A percentile compares a stretch with the other conserved stretches of the same genome.
These are phyloP conservation scores for Andinoacara biseriatus DNA, from an alignment of 2,113 vertebrate genomes.

Conservation along the genomic window DNA sequence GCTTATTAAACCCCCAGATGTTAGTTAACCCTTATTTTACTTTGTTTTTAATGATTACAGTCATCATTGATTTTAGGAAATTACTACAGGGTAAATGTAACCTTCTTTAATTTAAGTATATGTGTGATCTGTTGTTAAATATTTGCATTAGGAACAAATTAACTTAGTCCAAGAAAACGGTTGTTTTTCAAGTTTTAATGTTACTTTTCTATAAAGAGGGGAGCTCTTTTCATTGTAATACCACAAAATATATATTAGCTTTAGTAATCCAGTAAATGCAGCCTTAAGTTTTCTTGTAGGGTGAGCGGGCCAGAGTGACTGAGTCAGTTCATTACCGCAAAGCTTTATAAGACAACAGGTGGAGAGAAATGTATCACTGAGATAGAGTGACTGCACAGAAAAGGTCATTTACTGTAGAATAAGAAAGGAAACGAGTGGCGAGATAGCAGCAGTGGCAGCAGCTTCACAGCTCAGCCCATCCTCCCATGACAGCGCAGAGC, in stretches of 20 bases:
- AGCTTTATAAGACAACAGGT: slow-evolving; percentile 1
- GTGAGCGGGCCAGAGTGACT: background rate
- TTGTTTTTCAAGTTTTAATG: background rate
- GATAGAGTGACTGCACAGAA: slow-evolving; percentile 20
- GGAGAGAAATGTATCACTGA: background rate
- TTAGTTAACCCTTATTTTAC: background rate
- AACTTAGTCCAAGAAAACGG: no score
- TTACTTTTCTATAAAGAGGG: background rate
- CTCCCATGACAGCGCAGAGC: slow-evolving; percentile 63
- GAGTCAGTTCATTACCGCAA: slow-evolving; percentile 9
- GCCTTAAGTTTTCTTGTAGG: background rate
- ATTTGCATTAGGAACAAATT: no score
- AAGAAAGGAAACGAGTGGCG: slow-evolving; percentile 26
- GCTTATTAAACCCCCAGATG: background rate
- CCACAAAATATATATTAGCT: no score
- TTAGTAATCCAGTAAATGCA: background rate
- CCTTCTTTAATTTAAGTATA: background rate
- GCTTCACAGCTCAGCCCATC: slow-evolving; percentile 60
- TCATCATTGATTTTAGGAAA: background rate
- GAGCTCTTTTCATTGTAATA: no score
- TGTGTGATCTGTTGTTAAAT: no score
- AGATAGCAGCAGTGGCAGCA: slow-evolving; percentile 37
- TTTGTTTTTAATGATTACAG: background rate
- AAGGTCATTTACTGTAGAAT: slow-evolving; percentile 40
- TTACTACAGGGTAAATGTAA: background rate